Evolutionary conservation across 2,797 vertebrate genomes (phyloP), one percentile per base, ranked within the genome.

Genomic region (Lepilemur ruficaudatus): DNA sequence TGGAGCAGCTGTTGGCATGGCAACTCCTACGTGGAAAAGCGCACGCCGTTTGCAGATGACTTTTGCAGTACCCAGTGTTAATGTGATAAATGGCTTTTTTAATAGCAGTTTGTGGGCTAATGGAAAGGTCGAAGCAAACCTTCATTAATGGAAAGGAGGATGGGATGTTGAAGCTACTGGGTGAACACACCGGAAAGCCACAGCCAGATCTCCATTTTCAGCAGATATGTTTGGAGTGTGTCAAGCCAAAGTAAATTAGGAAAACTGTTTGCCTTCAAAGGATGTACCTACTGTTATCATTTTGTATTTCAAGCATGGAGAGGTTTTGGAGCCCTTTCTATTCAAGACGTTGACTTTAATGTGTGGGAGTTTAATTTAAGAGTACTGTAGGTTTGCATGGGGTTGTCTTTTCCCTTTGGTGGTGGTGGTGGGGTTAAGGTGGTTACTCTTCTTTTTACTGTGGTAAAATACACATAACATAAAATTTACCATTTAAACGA

Each of bases 51-150:
- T 84, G 92, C 98, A 96, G 55, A 67, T 95, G 97, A 97, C 87
- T 98, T 98, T 97, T 96, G 96, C 96, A 97, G 95, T n/a, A 5
- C 79, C 95, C 82, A 84, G 94, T 98, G 97, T 97, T 98, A 96
- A 97, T 98, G 91, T 97, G 96, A 98, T 98, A 97, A 97, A 95
- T 97, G 97, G 95, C 97, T 97, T 98, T 98, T 98, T 98, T 97
- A 98, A 97, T 96, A 97, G 97, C 97, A 82, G 97, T 98, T 96
- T 97, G 97, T 97, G 96, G 97, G 93, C 98, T 98, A 98, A 98
- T 98, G 98, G 98, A 97, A 97, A 98, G 95, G 96, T 96, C 55
- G 91, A 94, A 94, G 96, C 69, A 75, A 97, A 94, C 91, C 91
- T 84, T 97, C 91, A 85, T 97, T 97, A 97, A 88, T 0, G 1